phyloP scores from a whole-genome alignment of 2,888 invertebrate genomes.

The Eurois occulta region DNA sequence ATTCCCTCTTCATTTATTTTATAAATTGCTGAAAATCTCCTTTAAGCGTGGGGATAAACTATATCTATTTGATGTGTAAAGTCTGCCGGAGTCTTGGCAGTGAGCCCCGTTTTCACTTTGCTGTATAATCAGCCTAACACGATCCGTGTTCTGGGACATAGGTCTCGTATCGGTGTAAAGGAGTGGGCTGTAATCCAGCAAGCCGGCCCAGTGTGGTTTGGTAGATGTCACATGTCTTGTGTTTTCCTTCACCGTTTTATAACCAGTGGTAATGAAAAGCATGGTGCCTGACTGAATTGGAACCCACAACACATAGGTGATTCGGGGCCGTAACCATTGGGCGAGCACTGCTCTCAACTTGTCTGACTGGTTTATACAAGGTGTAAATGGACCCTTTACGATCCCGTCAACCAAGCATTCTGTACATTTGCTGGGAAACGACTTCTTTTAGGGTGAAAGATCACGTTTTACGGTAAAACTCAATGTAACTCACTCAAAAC shows the following conservation, averaged over 20 bases:
- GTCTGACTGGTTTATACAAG: no score
- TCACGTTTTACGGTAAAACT: no score
- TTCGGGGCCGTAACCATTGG: no score
- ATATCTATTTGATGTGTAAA: not conserved
- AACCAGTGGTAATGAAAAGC: not conserved
- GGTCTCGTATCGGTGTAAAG: not conserved
- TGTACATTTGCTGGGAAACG: no score
- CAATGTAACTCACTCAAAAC: no score
- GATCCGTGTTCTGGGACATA: not conserved
- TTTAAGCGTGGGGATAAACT: not conserved
- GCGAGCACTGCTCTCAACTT: no score
- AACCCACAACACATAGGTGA: not conserved
- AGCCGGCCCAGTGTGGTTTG: not conserved
- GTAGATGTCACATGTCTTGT: not conserved
- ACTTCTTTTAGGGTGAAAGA: no score
- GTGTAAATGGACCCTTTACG: no score
- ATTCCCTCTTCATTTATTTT: not conserved
- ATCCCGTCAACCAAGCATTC: no score
- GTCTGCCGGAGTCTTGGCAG: not conserved
- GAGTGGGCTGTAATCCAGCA: not conserved
- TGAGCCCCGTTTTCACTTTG: not conserved
- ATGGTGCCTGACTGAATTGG: not conserved
- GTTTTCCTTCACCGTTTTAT: constrained; percentile 2
- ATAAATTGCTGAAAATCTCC: not conserved
- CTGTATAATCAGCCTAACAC: not conserved